phyloP scores from a whole-genome alignment of 2,113 vertebrate genomes.

The Casuarius casuarius region DNA sequence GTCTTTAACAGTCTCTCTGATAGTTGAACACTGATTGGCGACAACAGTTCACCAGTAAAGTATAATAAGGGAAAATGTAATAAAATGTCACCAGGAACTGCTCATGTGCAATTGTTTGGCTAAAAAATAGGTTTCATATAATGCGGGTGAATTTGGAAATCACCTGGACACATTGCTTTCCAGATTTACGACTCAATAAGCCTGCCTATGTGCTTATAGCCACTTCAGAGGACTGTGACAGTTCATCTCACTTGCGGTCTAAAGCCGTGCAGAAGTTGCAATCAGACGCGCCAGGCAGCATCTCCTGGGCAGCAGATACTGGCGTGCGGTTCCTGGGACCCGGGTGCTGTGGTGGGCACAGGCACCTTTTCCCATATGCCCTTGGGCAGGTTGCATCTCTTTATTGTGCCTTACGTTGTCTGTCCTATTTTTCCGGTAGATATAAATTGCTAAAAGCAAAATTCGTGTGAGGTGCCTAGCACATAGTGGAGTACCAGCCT shows the following conservation, averaged over 20 bases:
- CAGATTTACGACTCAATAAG: conserved; percentile 73
- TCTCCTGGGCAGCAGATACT: neutral
- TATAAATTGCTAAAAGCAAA: neutral
- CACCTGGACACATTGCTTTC: conserved; percentile 40
- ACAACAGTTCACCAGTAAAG: conserved; percentile 66
- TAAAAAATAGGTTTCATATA: conserved; percentile 81
- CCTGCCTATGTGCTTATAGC: conserved; percentile 46
- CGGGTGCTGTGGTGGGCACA: neutral
- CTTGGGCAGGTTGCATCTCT: neutral
- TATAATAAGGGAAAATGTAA: conserved; percentile 73
- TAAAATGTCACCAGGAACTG: conserved; percentile 66
- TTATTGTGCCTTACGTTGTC: neutral
- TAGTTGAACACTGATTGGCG: conserved; percentile 53
- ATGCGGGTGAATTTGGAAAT: conserved; percentile 46
- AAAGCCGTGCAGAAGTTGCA: neutral
- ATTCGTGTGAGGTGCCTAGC: neutral
- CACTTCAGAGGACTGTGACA: conserved; percentile 20
- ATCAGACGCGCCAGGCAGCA: neutral
- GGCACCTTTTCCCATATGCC: neutral
- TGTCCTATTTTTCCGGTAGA: neutral
- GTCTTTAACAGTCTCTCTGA: conserved; percentile 1
- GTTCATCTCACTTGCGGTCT: conserved; percentile 12
- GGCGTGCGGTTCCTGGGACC: fast-evolving
- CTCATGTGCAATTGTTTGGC: conserved; percentile 70
- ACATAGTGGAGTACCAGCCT: neutral